Conservation (phyloP, 2,888 invertebrate genomes). For the Lacanobia wlatinum region DNA sequence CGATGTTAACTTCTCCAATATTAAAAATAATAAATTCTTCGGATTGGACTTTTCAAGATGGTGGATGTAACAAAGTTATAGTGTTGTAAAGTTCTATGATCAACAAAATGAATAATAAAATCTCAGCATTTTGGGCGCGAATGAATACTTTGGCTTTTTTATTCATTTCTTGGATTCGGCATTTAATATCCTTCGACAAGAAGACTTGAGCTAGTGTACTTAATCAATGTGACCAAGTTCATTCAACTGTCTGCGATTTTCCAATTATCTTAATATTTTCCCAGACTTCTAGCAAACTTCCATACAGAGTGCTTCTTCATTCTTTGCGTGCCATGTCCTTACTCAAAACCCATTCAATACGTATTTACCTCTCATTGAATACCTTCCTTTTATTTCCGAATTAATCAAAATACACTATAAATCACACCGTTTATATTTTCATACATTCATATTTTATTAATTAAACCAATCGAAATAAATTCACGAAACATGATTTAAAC, state of each 20-base stretch:
- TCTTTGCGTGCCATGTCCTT: conserved; percentile 14
- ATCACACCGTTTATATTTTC: conserved; percentile 62
- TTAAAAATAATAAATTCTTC: conserved; percentile 57
- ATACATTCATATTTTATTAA: conserved; percentile 48
- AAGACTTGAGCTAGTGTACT: conserved; percentile 12
- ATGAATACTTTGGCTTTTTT: conserved; percentile 36
- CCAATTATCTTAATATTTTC: conserved; percentile 31
- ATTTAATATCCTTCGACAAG: conserved; percentile 32
- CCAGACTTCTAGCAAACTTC: background rate
- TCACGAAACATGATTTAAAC: conserved; percentile 62
- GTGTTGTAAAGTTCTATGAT: conserved; percentile 53
- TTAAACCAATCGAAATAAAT: conserved; percentile 63
- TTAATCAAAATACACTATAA: conserved; percentile 49
- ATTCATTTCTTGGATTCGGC: conserved; percentile 42
- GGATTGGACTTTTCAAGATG: conserved; percentile 47
- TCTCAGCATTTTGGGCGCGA: conserved; percentile 35
- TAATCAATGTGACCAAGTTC: conserved; percentile 38
- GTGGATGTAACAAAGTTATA: conserved; percentile 43
- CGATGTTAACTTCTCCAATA: conserved; percentile 41
- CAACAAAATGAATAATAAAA: conserved; percentile 52
- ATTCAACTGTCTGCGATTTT: conserved; percentile 54
- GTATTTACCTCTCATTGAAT: conserved; percentile 17
- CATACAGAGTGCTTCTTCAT: background rate
- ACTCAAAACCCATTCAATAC: conserved; percentile 21
- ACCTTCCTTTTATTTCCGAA: conserved; percentile 33